phyloP scores from a whole-genome alignment of 2,113 vertebrate genomes.

The Empidonax alnorum region DNA sequence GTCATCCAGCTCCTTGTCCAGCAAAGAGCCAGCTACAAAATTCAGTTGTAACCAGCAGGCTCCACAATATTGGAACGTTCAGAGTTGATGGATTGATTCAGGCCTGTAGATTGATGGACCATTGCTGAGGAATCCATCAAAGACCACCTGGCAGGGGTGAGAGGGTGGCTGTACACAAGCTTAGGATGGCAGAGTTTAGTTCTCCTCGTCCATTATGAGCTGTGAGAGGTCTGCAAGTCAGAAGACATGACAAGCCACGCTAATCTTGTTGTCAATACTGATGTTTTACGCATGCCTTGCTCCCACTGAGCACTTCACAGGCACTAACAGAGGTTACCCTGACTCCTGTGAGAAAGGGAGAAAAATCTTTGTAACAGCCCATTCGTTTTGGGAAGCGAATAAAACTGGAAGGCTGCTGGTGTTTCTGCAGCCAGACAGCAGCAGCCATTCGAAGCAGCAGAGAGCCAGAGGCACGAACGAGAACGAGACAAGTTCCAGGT shows the following conservation, averaged over 20 bases:
- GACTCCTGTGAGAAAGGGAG: constrained; percentile 4
- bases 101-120: neutral
- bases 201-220: neutral
- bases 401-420: constrained; percentile 29
- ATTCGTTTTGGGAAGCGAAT: neutral
- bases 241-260: neutral
- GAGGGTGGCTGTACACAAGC: neutral
- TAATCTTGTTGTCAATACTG: constrained; percentile 35
- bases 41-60: neutral
- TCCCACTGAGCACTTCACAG: neutral
- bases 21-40: neutral
- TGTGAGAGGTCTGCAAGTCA: constrained; percentile 18
- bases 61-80: neutral
- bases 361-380: constrained; percentile 27
- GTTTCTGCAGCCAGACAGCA: constrained; percentile 54
- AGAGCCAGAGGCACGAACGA: constrained; percentile 29
- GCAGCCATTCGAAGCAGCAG: constrained; percentile 42
- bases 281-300: constrained; percentile 29
- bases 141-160: neutral
- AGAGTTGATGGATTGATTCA: neutral
- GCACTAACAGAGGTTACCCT: neutral
- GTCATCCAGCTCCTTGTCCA: neutral
- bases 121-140: neutral
- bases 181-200: neutral
- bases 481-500: constrained; percentile 44